Evolutionary conservation across 2,113 vertebrate genomes (phyloP).

Genomic region (Ellobius talpinus): DNA sequence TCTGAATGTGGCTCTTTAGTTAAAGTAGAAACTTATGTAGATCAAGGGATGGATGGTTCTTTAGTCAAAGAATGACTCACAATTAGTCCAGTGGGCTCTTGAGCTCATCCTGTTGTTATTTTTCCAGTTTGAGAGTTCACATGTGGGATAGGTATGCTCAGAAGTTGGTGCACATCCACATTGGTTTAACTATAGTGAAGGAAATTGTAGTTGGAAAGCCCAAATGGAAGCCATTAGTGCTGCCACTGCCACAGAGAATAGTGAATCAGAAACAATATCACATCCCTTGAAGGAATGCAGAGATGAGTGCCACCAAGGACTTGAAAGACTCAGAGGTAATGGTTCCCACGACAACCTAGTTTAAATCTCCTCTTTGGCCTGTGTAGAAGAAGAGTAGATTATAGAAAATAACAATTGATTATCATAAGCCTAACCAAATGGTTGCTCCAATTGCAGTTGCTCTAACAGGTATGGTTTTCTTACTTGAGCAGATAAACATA

Average conservation of each 20-base stretch:
- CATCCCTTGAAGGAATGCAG: not conserved
- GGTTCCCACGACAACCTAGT: not conserved
- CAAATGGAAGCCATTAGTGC: not conserved
- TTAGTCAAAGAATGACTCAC: not conserved
- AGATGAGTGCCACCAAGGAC: not conserved
- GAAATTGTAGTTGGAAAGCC: not conserved
- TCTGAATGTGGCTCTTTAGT: not conserved
- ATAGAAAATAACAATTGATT: not conserved
- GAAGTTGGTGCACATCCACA: not conserved
- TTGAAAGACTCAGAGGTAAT: not conserved
- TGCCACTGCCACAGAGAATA: not conserved
- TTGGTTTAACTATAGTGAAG: not conserved
- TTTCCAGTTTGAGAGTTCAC: not conserved
- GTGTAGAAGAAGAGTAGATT: not conserved
- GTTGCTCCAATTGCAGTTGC: not conserved
- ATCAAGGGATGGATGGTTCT: not conserved
- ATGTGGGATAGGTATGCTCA: not conserved
- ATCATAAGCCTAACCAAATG: not conserved
- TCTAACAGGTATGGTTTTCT: too few species aligned
- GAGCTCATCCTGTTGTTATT: not conserved
- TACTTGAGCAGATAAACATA: not conserved
- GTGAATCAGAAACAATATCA: not conserved
- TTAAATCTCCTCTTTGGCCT: not conserved
- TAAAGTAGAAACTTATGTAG: not conserved
- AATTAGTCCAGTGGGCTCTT: not conserved